phyloP scores from a whole-genome alignment of 1,140 invertebrate genomes.

The Penaeus indicus region DNA sequence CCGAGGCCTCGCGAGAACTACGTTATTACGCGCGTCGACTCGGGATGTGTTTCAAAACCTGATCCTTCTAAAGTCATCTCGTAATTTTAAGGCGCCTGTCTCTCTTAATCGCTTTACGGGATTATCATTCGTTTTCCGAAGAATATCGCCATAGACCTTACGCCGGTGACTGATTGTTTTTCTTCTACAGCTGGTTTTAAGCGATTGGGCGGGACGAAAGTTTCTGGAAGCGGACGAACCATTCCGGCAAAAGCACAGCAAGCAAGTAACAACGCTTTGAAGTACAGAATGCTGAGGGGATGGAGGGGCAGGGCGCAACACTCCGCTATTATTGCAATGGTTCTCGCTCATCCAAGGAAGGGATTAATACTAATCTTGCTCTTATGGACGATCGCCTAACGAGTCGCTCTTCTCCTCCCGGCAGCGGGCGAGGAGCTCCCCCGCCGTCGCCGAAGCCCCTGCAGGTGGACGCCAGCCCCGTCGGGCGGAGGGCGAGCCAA shows the following conservation, averaged over 20 bases:
- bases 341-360: conserved; percentile 55
- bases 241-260: conserved; percentile 59
- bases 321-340: conserved; percentile 58
- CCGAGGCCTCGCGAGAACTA: conserved; percentile 44
- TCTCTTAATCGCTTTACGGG: too few species aligned
- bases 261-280: conserved; percentile 64
- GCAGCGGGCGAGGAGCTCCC: too few species aligned
- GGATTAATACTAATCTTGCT: conserved; percentile 54
- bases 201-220: conserved; percentile 15
- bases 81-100: too few species aligned
- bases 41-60: conserved; percentile 53
- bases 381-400: conserved; percentile 44
- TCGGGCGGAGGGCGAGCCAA: too few species aligned
- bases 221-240: conserved; percentile 39
- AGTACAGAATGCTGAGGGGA: conserved; percentile 61
- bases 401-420: background rate
- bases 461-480: too few species aligned
- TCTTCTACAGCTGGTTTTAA: too few species aligned
- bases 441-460: too few species aligned
- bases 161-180: too few species aligned
- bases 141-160: too few species aligned
- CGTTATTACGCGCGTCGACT: conserved; percentile 48
- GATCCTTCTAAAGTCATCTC: conserved; percentile 32
- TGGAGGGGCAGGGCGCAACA: conserved; percentile 47
- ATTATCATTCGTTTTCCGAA: too few species aligned